phyloP scores from a whole-genome alignment of 1,140 invertebrate genomes.

The Himalopsyche phryganea region DNA sequence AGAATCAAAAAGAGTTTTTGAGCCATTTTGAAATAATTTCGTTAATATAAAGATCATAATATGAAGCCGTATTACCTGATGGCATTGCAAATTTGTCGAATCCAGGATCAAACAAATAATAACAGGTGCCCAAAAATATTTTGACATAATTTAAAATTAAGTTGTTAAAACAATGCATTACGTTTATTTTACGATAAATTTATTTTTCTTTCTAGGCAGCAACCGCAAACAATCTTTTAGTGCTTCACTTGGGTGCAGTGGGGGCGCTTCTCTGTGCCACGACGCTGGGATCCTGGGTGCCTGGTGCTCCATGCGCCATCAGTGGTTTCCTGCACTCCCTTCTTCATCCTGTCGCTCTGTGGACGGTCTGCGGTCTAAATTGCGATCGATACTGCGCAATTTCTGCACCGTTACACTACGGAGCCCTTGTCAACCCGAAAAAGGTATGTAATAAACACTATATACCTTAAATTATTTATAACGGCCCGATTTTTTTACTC shows the following conservation, averaged over 20 bases:
- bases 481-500: no score
- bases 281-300: conserved; percentile 50
- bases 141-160: no score
- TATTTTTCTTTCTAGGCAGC: conserved; percentile 55
- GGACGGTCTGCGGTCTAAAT: conserved; percentile 76
- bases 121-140: no score
- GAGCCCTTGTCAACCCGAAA: conserved; percentile 64
- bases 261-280: conserved; percentile 63
- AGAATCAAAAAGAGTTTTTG: no score
- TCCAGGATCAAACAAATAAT: no score
- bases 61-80: no score
- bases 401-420: conserved; percentile 71
- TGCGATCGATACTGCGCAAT: conserved; percentile 78
- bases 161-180: no score
- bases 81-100: no score
- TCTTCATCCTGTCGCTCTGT: conserved; percentile 69
- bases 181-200: no score
- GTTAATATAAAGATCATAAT: no score
- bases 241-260: conserved; percentile 68
- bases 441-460: conserved; percentile 47
- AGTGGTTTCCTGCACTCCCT: conserved; percentile 65
- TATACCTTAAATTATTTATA: no score
- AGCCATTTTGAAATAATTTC: no score
- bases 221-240: conserved; percentile 64
- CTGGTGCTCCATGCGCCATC: conserved; percentile 55